phyloP scores from a whole-genome alignment of 2,113 vertebrate genomes.

The Triplophysa dalaica region DNA sequence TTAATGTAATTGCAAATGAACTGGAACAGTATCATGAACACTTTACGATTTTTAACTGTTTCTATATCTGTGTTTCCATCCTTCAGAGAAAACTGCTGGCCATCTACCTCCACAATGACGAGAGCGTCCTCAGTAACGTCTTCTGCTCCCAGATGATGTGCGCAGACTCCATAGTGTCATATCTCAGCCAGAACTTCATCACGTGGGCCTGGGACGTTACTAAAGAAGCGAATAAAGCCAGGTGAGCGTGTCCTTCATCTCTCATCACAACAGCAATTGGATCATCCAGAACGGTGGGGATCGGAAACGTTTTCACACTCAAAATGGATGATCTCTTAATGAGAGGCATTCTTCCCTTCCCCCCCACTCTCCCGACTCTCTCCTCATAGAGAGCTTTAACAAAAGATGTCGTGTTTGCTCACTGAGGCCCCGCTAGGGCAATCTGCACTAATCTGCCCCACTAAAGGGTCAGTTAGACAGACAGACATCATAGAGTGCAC shows the following conservation, averaged over 20 bases:
- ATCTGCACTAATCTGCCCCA: slow-evolving; percentile 73
- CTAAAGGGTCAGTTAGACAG: slow-evolving; percentile 71
- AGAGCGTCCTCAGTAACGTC: slow-evolving; percentile 97
- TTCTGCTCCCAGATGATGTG: slow-evolving; percentile 99
- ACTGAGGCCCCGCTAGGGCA: slow-evolving; percentile 73
- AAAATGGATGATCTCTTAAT: slow-evolving; percentile 64
- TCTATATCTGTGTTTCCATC: slow-evolving; percentile 10
- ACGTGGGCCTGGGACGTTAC: slow-evolving; percentile 99
- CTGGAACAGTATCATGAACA: too few relatives aligned
- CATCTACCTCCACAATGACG: slow-evolving; percentile 99
- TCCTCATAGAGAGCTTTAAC: slow-evolving; percentile 64
- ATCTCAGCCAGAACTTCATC: slow-evolving; percentile 99
- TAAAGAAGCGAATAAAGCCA: slow-evolving; percentile 96
- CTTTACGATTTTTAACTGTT: not conserved
- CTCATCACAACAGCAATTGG: slow-evolving; percentile 6
- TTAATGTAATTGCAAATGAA: too few relatives aligned
- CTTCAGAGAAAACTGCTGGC: slow-evolving; percentile 97
- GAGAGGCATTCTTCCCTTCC: slow-evolving; percentile 55
- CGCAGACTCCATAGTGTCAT: slow-evolving; percentile 96
- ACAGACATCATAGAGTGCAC: slow-evolving; percentile 59
- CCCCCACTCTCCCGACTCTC: slow-evolving; percentile 60
- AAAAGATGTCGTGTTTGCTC: slow-evolving; percentile 75
- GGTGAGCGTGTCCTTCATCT: slow-evolving; percentile 71
- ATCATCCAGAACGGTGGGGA: slow-evolving; percentile 19
- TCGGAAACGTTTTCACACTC: slow-evolving; percentile 54